phyloP scores from a whole-genome alignment of 2,888 invertebrate genomes.

The Diaperis boleti region DNA sequence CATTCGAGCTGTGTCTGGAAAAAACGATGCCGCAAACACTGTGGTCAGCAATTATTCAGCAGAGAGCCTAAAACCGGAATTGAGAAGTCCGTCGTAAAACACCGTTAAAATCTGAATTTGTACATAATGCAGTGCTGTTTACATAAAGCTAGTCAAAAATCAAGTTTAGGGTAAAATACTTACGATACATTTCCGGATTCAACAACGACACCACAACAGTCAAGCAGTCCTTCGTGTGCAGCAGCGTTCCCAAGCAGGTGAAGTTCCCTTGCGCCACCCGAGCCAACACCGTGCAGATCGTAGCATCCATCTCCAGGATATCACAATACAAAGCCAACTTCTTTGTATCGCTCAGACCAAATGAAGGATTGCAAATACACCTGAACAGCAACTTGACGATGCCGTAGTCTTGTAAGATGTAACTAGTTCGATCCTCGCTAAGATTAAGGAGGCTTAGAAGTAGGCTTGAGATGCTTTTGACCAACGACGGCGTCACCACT shows the following conservation, averaged over 20 bases:
- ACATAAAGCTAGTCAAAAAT: too few species aligned
- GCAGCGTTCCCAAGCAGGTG: slow-evolving; percentile 63
- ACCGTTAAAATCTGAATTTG: too few species aligned
- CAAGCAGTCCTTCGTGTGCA: slow-evolving; percentile 68
- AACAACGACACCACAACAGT: slow-evolving; percentile 65
- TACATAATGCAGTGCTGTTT: too few species aligned
- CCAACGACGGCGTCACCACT: slow-evolving; percentile 65
- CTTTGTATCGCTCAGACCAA: slow-evolving; percentile 60
- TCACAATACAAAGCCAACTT: slow-evolving; percentile 66
- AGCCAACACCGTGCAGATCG: slow-evolving; percentile 65
- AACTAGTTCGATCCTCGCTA: slow-evolving; percentile 63
- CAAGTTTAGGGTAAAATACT: too few species aligned
- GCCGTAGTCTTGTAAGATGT: slow-evolving; percentile 65
- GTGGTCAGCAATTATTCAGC: too few species aligned
- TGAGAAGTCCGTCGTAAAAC: too few species aligned
- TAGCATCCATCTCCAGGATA: slow-evolving; percentile 68
- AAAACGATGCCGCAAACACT: too few species aligned
- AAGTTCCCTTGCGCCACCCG: slow-evolving; percentile 63
- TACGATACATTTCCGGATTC: slow-evolving; percentile 66
- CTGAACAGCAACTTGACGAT: slow-evolving; percentile 66
- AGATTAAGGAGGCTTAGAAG: slow-evolving; percentile 66
- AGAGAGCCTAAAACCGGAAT: too few species aligned
- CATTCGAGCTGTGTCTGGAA: too few species aligned
- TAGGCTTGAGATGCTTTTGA: slow-evolving; percentile 65
- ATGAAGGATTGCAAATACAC: slow-evolving; percentile 58